Base-by-base conservation (phyloP, 2,888 invertebrate genomes). In the Dasysyrphus tricinctus region DNA sequence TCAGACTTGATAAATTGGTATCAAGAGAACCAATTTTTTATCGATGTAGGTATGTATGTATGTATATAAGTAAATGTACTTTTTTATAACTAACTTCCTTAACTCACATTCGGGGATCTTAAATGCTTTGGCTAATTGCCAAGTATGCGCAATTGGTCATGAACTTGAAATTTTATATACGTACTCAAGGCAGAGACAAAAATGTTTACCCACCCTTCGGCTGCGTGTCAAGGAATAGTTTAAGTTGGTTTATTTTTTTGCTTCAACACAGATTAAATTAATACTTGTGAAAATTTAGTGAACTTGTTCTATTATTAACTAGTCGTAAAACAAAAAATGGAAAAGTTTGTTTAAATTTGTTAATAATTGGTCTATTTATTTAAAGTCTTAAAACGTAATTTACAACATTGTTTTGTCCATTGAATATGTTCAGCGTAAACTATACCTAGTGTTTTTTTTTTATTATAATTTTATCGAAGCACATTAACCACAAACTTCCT, bases 401-500 rank as follows among this genome's bases (percentile, higher is more conserved):
- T 32, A 61, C 47, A 56, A 7, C 29, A 49, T 34, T 57, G 12
- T 47, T 16, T 47, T 34, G n/a, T 16, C 56, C 39, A 56, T 75
- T 9, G 47, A 47, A 63, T 2, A 42, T 63, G 47, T 16, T 16
- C 5, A 44, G 37, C 56, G 37, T 42, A n/a, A 67, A 67, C 5
- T 63, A 19, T 63, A 14, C 39, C 2, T 37, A 19, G 16, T 42
- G 5, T 7, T 56, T 6, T n/a, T 54, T 11, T 16, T 49, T 32
- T 57, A n/a, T 16, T 49, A 11, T 72, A 19, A 54, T 7, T 54
- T 51, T 49, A 63, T 59, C 37, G 39, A 51, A 72, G 44, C 42
- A 73, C 72, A 76, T 57, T 76, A 80, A 59, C 72, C 54, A 80
- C 77, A 67, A 78, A 61, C 54, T 78, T 59, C 51, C 39, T 74